A percentile compares a stretch with the other conserved stretches of the same genome.
phyloP scores from a whole-genome alignment of 2,888 invertebrate genomes.

The Ceraclea dissimilis region DNA sequence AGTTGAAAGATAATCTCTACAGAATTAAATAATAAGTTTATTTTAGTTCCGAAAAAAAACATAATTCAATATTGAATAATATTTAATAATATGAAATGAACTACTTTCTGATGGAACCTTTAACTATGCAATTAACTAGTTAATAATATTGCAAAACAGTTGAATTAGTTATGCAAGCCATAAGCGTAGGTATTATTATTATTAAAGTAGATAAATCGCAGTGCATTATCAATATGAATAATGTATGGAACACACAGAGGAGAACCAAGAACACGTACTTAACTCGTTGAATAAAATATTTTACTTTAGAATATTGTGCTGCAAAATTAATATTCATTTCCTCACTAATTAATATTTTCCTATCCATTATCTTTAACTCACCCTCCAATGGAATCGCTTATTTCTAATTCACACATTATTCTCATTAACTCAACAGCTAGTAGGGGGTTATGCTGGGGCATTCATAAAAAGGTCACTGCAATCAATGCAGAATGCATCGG shows the following conservation, averaged over 20 bases:
- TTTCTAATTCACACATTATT: background rate
- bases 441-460: background rate
- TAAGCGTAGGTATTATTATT: too few species aligned
- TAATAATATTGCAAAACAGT: too few species aligned
- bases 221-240: background rate
- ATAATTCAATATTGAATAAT: too few species aligned
- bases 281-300: slow-evolving; percentile 1
- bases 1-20: too few species aligned
- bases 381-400: background rate
- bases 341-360: background rate
- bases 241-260: background rate
- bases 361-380: background rate
- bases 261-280: background rate
- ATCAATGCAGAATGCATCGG: background rate
- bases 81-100: too few species aligned
- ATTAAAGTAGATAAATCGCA: background rate
- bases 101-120: too few species aligned
- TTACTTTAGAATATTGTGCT: background rate
- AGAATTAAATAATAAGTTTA: too few species aligned
- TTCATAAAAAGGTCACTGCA: background rate
- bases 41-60: too few species aligned
- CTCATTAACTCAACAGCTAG: background rate
- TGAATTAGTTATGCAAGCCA: too few species aligned
- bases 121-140: too few species aligned
- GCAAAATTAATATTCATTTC: slow-evolving; percentile 1